These are phyloP conservation scores for Luffia ferchaultella DNA, from an alignment of 2,888 invertebrate species.

Conservation along the genomic window DNA sequence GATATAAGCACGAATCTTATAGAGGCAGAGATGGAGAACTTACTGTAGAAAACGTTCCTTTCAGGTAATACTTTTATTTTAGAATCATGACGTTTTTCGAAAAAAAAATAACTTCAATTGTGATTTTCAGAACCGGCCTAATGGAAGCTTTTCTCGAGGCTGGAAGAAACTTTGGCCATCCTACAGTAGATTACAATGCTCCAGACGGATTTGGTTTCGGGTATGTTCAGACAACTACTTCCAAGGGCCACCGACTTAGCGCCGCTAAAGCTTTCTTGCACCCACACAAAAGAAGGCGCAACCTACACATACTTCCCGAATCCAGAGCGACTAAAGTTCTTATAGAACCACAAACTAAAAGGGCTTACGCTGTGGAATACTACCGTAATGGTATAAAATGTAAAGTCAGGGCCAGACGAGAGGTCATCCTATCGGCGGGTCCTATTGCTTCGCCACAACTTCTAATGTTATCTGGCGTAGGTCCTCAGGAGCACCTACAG, in stretches of 20 bases:
- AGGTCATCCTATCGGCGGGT: constrained; percentile 87
- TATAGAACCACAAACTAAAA: constrained; percentile 63
- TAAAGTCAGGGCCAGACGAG: constrained; percentile 72
- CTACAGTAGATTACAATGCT: constrained; percentile 69
- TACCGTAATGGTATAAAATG: constrained; percentile 56
- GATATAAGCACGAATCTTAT: constrained; percentile 57
- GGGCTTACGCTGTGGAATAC: constrained; percentile 75
- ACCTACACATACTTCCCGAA: constrained; percentile 63
- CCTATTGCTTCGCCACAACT: constrained; percentile 89
- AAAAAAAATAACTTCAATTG: too few species aligned
- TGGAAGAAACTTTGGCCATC: constrained; percentile 63
- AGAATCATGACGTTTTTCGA: too few species aligned
- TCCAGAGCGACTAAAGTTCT: constrained; percentile 44
- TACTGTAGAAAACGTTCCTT: constrained; percentile 69
- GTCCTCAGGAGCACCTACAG: constrained; percentile 63
- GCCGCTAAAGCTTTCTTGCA: constrained; percentile 73
- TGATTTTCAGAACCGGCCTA: constrained; percentile 54
- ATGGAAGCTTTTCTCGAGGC: constrained; percentile 67
- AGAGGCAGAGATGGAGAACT: constrained; percentile 71
- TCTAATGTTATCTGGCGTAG: constrained; percentile 86
- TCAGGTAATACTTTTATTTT: constrained; percentile 36
- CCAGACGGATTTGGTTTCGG: constrained; percentile 69
- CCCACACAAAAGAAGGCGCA: constrained; percentile 67
- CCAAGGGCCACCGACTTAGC: constrained; percentile 71
- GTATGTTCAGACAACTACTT: constrained; percentile 56